phyloP scores from a whole-genome alignment of 2,797 vertebrate species.

The Microctenopoma stevenorrisi region DNA sequence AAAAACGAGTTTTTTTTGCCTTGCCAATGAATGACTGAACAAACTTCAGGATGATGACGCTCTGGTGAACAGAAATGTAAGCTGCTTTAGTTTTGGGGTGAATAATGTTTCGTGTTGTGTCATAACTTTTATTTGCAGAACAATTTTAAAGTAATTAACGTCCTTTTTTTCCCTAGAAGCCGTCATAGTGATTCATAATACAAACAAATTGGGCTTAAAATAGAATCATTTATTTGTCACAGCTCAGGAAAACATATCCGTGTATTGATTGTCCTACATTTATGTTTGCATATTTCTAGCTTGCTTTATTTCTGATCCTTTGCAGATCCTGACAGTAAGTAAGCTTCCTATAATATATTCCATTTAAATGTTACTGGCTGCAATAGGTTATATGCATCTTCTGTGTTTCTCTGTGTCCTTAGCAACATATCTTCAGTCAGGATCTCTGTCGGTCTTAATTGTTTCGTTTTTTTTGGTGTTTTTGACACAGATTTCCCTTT shows the following conservation, averaged over 20 bases:
- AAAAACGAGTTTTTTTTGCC: conserved; percentile 58
- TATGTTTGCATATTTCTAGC: conserved; percentile 24
- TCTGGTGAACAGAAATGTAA: conserved; percentile 65
- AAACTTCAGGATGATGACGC: conserved; percentile 65
- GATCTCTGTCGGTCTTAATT: conserved; percentile 9
- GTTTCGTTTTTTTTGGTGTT: not conserved
- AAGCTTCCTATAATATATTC: not conserved
- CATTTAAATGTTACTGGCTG: conserved; percentile 10
- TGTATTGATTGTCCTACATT: conserved; percentile 16
- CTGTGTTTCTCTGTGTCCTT: conserved; percentile 13
- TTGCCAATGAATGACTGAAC: conserved; percentile 62
- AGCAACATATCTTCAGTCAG: conserved; percentile 18
- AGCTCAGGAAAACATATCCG: conserved; percentile 60
- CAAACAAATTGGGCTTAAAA: conserved; percentile 26
- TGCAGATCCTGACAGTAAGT: conserved; percentile 3
- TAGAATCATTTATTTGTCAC: conserved; percentile 49
- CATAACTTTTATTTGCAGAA: conserved; percentile 33
- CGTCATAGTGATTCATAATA: conserved; percentile 21
- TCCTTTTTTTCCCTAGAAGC: not conserved
- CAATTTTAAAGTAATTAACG: not conserved
- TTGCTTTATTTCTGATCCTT: conserved; percentile 24
- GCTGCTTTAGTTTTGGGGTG: conserved; percentile 68
- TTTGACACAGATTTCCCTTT: conserved; percentile 20
- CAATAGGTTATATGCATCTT: not conserved
- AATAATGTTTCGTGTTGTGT: conserved; percentile 41